These are phyloP conservation scores for Caradrina clavipalpis DNA, from an alignment of 2,888 invertebrate genomes.

Conservation along the genomic window DNA sequence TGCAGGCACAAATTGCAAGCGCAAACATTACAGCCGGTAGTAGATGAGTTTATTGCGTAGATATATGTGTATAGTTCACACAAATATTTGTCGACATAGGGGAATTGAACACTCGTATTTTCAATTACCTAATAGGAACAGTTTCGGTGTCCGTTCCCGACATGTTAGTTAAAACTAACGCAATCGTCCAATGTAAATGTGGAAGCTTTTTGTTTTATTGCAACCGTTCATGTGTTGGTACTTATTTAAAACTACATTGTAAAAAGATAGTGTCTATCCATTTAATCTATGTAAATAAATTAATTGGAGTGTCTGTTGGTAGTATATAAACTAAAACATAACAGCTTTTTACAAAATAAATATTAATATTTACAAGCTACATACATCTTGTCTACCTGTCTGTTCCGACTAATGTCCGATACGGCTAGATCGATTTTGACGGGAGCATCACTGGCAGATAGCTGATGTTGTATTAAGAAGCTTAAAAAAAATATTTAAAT, in stretches of 20 bases:
- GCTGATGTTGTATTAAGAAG: not conserved
- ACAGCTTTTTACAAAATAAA: no score
- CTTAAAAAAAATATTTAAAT: no score
- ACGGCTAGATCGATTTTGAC: no score
- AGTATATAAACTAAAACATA: no score
- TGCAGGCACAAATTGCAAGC: constrained; percentile 33
- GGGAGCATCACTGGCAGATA: no score
- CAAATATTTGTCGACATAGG: constrained; percentile 18
- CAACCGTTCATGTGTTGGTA: not conserved
- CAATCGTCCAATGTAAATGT: constrained; percentile 8
- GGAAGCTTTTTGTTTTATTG: constrained; percentile 10
- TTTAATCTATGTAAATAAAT: not conserved
- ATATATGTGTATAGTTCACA: not conserved
- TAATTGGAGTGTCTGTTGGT: no score
- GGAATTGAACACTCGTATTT: constrained; percentile 26
- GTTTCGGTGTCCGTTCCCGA: constrained; percentile 6
- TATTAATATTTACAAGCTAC: no score
- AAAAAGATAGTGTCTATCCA: not conserved
- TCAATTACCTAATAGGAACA: constrained; percentile 35
- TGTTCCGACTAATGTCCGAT: no score
- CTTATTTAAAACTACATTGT: no score
- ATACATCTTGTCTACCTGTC: no score
- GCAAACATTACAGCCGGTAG: constrained; percentile 6
- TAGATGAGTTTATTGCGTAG: not conserved
- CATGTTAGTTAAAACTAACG: constrained; percentile 5